A percentile compares a stretch with the other conserved stretches of the same genome.
Evolutionary conservation across 2,888 invertebrate species (phyloP).

Genomic region (Yponomeuta plumbellus): DNA sequence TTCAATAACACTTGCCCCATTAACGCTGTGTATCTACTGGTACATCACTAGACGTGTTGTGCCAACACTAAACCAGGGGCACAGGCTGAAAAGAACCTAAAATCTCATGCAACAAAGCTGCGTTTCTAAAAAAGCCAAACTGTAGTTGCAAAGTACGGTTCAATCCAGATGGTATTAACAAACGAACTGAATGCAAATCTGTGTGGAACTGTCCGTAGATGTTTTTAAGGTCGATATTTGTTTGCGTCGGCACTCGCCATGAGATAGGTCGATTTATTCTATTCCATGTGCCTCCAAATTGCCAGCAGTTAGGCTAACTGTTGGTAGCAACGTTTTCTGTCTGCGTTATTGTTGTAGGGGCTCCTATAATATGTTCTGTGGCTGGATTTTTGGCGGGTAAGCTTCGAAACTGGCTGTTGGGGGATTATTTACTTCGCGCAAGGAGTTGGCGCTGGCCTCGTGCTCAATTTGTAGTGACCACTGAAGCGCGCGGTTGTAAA

Average conservation of each 20-base stretch:
- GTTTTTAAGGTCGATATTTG: not conserved
- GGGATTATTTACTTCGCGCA: not conserved
- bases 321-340: slow-evolving; percentile 35
- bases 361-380: not conserved
- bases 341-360: slow-evolving; percentile 1
- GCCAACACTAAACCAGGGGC: slow-evolving; percentile 28
- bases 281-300: slow-evolving; percentile 60
- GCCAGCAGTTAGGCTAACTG: slow-evolving; percentile 67
- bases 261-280: slow-evolving; percentile 51
- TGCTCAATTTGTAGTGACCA: not conserved
- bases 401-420: not conserved
- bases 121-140: not conserved
- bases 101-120: slow-evolving; percentile 11
- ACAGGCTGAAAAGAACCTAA: slow-evolving; percentile 35
- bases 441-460: not conserved
- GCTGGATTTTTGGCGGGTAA: not conserved
- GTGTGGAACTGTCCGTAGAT: not conserved
- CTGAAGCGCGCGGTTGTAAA: not conserved
- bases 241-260: slow-evolving; percentile 16
- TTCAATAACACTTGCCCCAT: slow-evolving; percentile 68
- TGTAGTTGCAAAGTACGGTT: not conserved
- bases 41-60: slow-evolving; percentile 45
- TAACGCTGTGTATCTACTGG: slow-evolving; percentile 57
- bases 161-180: not conserved
- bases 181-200: not conserved